Evolutionary conservation across 2,888 invertebrate genomes (phyloP), one percentile per base, ranked within the genome.

Genomic region (Alloscopus bannaensis): DNA sequence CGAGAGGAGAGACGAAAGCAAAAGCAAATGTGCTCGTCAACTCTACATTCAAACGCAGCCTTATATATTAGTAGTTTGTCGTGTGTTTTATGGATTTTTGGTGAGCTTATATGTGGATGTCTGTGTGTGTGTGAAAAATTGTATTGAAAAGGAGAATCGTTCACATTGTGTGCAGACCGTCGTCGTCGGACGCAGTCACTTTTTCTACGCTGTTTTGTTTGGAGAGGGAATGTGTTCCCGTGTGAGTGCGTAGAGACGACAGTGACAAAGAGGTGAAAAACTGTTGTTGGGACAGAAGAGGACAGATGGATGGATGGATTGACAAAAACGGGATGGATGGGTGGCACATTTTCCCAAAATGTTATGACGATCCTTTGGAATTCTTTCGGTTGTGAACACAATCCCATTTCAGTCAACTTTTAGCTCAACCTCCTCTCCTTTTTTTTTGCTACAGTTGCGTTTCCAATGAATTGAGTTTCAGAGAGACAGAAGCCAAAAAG

Each of bases 301-400:
- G 47, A 47, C 47, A 47, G 47, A 47, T 47, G 47, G 47, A 69
- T 57, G 57, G 70, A 73, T 72, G 64, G 62, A 65, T 45, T 59
- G 69, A 60, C 29, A 31, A 36, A 36, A 36, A 11, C 8, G 16
- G 28, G 73, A 73, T 73, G 73, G 73, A 73, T 73, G 73, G 73
- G 73, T 73, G 73, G 73, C 73, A 73, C 73, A 73, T 72, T 73
- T 73, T 73, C 73, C 73, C 73, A 73, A 73, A 73, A 73, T 73
- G 73, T 73, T 73, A 55, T 73, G 73, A 73, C 73, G 73, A 73
- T 65, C 62, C 73, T 57, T 73, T 60, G 70, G 70, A 70, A 70
- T 70, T 70, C 60, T 69, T 24, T 57, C 20, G 24, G 18, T 57
- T 28, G n/a, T n/a, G n/a, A n/a, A n/a, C n/a, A n/a, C n/a, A n/a